A percentile compares a stretch with the other conserved stretches of the same genome.
Conservation (phyloP, 2,888 invertebrate species). For the Camptogramma bilineatum region DNA sequence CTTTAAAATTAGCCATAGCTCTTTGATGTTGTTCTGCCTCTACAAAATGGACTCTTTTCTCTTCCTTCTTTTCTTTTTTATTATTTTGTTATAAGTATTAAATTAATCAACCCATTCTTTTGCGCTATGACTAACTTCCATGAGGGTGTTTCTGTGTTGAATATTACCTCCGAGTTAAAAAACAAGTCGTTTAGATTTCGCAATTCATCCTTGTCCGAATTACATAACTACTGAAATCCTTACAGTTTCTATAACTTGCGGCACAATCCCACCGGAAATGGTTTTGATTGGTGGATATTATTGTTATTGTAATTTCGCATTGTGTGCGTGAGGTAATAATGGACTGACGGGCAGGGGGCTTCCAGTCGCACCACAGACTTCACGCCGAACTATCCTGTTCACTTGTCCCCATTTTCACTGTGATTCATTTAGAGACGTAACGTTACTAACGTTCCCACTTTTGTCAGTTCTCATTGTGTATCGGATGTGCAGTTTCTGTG, state of each 20-base stretch:
- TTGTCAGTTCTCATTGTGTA: background rate
- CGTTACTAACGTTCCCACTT: background rate
- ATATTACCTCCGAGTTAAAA: background rate
- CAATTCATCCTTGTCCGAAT: background rate
- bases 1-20: too few relatives aligned
- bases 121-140: too few relatives aligned
- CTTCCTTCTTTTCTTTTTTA: too few relatives aligned
- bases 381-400: conserved; percentile 30
- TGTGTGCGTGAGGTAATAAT: conserved; percentile 52
- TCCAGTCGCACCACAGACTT: conserved; percentile 29
- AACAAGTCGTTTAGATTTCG: background rate
- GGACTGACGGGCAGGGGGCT: conserved; percentile 17
- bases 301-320: conserved; percentile 75
- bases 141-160: too few relatives aligned
- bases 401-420: conserved; percentile 8
- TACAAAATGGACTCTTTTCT: too few relatives aligned
- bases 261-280: conserved; percentile 63
- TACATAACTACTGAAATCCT: conserved; percentile 3
- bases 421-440: background rate
- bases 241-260: conserved; percentile 39
- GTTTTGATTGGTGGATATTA: conserved; percentile 62
- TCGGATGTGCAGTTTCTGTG: conserved; percentile 3
- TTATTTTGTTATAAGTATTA: too few relatives aligned
- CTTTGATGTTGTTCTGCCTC: too few relatives aligned
- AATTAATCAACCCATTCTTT: too few relatives aligned